Evolutionary conservation across 1,140 invertebrate species (phyloP), one percentile per base, ranked within the genome.

Genomic region (Drosophila yakuba): DNA sequence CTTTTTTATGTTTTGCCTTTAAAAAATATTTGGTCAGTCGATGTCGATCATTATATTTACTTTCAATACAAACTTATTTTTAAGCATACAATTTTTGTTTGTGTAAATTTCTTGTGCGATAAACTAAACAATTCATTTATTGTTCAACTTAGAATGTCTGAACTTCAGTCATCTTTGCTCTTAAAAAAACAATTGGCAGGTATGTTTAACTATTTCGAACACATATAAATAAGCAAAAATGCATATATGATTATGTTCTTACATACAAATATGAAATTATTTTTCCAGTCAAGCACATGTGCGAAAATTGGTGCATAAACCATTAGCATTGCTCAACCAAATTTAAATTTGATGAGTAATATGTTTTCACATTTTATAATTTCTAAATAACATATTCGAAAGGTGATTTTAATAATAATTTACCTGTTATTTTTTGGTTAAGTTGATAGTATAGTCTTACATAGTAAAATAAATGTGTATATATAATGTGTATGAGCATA

Each of bases 101-200:
- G 67, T 85, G 41, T 77, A 57, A 73, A 35, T 48, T 76, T 44
- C 36, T 58, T 36, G 57, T 57, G 44, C 48, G 41, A 62, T 76
- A 39, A 20, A 44, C 28, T 56, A 64, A 41, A 66, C 39, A 41
- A 41, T 35, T 51, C 57, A 45, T 11, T 20, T 45, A 20, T 51
- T 35, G 59, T 57, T 55, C 15, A 61, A 64, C 38, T 50, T 25
- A 85, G 78, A 68, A 97, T 97, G 97, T 97, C 97, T 95, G 96
- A 97, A 94, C 96, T 96, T 95, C 97, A 98, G 95, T 98, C 97
- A 93, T 96, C 97, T 93, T 96, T 98, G 94, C 94, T 98, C 94
- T 95, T 98, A 94, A 96, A 97, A 94, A 98, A 98, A 95, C 97
- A 98, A 95, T 95, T 98, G 94, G 96, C 97, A 96, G 97, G 97